Evolutionary conservation across 2,113 vertebrate species (phyloP).

Genomic region (Cololabis saira): DNA sequence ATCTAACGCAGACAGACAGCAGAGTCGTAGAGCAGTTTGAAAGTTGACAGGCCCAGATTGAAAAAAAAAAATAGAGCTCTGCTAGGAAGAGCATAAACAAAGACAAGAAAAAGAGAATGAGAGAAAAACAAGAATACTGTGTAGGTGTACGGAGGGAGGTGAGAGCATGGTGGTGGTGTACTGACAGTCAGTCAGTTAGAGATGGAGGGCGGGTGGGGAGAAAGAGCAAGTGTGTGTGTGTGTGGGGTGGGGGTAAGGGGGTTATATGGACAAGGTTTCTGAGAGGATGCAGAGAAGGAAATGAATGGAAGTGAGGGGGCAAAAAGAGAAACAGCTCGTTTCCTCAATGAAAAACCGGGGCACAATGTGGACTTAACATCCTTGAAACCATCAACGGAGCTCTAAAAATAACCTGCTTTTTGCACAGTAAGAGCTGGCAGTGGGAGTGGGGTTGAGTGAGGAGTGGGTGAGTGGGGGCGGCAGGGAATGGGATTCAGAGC

Average conservation of each 20-base stretch:
- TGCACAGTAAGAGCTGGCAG: conserved; percentile 60
- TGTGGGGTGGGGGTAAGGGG: neutral
- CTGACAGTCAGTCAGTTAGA: conserved; percentile 29
- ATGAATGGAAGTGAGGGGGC: conserved; percentile 55
- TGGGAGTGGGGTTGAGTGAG: conserved; percentile 30
- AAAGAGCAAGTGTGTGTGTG: conserved; percentile 45
- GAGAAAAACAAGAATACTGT: conserved; percentile 37
- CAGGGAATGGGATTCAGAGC: conserved; percentile 48
- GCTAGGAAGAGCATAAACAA: conserved; percentile 51
- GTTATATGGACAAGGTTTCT: conserved; percentile 42
- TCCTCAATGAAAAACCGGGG: conserved; percentile 87
- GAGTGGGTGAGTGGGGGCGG: conserved; percentile 55
- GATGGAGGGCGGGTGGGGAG: conserved; percentile 2
- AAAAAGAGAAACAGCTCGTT: conserved; percentile 77
- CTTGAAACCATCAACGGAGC: conserved; percentile 81
- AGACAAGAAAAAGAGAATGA: conserved; percentile 37
- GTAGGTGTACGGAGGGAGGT: conserved; percentile 57
- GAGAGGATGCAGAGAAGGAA: conserved; percentile 60
- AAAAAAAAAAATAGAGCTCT: conserved; percentile 39
- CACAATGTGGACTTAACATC: conserved; percentile 87
- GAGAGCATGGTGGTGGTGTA: conserved; percentile 19
- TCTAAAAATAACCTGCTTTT: conserved; percentile 88
- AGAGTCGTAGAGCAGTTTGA: conserved; percentile 32
- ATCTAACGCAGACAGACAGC: conserved; percentile 15
- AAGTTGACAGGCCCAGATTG: conserved; percentile 60